Conservation (phyloP, 2,888 invertebrate genomes). For the Podabrus alpinus region DNA sequence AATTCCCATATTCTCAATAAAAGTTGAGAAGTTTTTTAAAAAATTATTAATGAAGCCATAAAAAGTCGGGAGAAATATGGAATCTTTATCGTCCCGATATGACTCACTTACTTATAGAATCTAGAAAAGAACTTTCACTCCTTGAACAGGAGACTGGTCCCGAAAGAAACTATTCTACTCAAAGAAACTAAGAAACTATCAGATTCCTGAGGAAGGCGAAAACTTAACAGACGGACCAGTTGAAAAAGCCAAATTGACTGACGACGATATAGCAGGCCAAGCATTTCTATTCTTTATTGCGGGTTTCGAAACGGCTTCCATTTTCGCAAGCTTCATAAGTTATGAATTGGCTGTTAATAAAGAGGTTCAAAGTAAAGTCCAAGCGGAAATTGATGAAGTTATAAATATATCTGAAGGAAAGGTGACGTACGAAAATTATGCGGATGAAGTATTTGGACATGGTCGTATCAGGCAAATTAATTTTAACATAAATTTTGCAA, state of each 20-base stretch:
- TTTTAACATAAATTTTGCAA: background rate
- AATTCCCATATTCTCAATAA: constrained; percentile 3
- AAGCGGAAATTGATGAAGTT: background rate
- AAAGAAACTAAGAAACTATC: too few relatives aligned
- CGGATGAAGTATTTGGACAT: constrained; percentile 8
- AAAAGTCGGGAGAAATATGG: constrained; percentile 1
- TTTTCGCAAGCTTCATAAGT: background rate
- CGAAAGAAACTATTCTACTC: background rate
- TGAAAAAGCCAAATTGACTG: background rate
- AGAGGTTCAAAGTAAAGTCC: background rate
- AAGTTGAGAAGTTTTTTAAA: constrained; percentile 27
- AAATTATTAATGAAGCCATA: constrained; percentile 32
- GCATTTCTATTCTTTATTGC: constrained; percentile 4
- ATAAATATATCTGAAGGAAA: background rate
- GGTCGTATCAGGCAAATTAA: background rate
- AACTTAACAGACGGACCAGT: background rate
- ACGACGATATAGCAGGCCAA: constrained; percentile 6
- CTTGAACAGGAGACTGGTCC: background rate
- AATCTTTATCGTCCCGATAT: constrained; percentile 18
- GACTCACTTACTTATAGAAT: constrained; percentile 25
- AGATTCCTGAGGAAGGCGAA: too few relatives aligned
- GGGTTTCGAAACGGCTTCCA: background rate
- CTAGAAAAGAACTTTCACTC: constrained; percentile 10
- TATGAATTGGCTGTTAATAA: constrained; percentile 5
- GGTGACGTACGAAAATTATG: background rate